Evolutionary conservation across 2,797 vertebrate species (phyloP), one percentile per base, ranked within the genome.

Genomic region (Prionace glauca): DNA sequence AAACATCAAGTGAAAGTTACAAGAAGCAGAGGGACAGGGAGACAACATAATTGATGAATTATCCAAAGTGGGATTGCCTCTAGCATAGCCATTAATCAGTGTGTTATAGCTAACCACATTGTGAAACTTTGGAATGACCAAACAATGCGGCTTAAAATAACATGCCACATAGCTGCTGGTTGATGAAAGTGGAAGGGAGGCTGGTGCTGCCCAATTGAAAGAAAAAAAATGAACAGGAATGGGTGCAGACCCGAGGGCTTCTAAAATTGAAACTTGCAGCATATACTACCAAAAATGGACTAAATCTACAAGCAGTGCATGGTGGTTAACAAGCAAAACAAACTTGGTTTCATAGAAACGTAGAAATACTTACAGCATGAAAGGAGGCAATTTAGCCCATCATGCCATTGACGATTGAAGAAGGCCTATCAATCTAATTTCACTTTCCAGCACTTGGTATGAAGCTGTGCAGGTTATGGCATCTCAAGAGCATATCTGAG

Each of bases 1-100:
- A 91, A 91, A n/a, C 88, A 91, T 32, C 88, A 65, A 32, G 62
- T 88, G n/a, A 93, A 67, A 93, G n/a, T 93, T 93, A 41, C 62
- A 36, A 67, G 50, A 93, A 65, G 1, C 65, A 69, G 90, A 69
- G 65, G 32, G n/a, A 69, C 65, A 93, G 36, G 36, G 10, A 93
- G 65, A 69, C 90, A 93, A 69, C n/a, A 69, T 41, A 91, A 91
- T 91, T 93, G 32, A 69, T 29, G 65, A 93, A 22, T 69, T 67
- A 24, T 93, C 45, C 36, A 36, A 94, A 72, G 41, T 41, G 92
- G 10, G 92, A 69, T 94, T 94, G 65, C 67, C 36, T 94, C 67
- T 14, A 94, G 36, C 67, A 72, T 7, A 94, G 92, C 36, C 36
- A 71, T 71, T 41, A 69, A 69, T 93, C 92, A 71, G 41, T 45